Evolutionary conservation across 2,888 invertebrate species (phyloP).

Genomic region (Ophion costatus): DNA sequence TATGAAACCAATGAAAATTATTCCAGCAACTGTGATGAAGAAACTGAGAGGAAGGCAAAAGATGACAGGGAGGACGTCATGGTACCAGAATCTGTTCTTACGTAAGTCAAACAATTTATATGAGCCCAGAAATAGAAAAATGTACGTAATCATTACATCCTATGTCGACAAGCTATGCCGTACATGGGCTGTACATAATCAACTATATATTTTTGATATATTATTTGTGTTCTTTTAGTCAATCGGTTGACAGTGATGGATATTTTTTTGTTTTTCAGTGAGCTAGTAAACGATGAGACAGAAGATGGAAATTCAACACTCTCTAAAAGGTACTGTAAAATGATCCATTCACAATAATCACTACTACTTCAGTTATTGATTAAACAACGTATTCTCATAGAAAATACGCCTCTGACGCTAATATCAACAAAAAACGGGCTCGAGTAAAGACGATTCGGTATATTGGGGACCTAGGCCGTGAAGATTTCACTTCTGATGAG

Average conservation of each 20-base stretch:
- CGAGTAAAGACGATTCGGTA: slow-evolving; percentile 19
- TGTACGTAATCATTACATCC: slow-evolving; percentile 18
- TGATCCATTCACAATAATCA: slow-evolving; percentile 16
- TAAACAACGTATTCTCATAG: too few relatives aligned
- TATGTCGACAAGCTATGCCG: background rate
- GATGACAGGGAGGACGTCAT: slow-evolving; percentile 15
- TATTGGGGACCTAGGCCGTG: slow-evolving; percentile 13
- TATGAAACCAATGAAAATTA: slow-evolving; percentile 18
- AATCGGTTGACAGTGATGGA: slow-evolving; percentile 1
- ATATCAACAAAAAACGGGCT: slow-evolving; percentile 4
- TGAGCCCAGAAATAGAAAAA: slow-evolving; percentile 5
- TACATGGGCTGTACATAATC: slow-evolving; percentile 10
- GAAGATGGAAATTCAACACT: slow-evolving; percentile 23
- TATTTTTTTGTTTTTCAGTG: slow-evolving; percentile 20
- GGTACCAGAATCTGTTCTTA: slow-evolving; percentile 12
- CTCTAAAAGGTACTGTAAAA: slow-evolving; percentile 14
- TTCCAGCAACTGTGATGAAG: slow-evolving; percentile 6
- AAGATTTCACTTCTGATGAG: slow-evolving; percentile 26
- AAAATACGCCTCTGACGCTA: slow-evolving; percentile 3
- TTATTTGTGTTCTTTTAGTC: too few relatives aligned
- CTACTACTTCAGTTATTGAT: slow-evolving; percentile 18
- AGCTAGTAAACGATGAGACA: slow-evolving; percentile 13
- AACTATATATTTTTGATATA: slow-evolving; percentile 5
- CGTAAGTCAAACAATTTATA: slow-evolving; percentile 17
- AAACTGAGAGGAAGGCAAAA: slow-evolving; percentile 13